These are phyloP conservation scores for Monodelphis domestica DNA, from an alignment of 2,797 vertebrate genomes.

Conservation along the genomic window DNA sequence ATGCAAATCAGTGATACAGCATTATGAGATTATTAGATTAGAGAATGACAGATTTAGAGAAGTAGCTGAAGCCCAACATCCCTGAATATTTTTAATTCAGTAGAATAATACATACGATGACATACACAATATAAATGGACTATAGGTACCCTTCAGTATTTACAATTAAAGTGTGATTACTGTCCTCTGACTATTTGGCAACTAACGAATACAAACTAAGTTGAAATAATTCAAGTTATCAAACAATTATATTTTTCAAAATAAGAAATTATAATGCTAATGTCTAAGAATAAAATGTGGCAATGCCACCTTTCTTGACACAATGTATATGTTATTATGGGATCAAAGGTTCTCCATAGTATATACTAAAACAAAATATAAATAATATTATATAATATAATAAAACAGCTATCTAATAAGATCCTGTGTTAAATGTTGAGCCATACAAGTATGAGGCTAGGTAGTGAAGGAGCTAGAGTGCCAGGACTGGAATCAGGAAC, in stretches of 20 bases:
- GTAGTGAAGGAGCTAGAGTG: too few species aligned
- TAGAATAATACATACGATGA: constrained; percentile 8
- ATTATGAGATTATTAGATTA: constrained; percentile 30
- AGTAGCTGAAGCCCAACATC: background rate
- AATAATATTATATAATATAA: too few species aligned
- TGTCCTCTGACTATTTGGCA: background rate
- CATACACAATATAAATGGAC: background rate
- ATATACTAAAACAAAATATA: too few species aligned
- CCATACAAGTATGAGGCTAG: too few species aligned
- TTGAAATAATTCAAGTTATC: constrained; percentile 33
- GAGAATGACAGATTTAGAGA: background rate
- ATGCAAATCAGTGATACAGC: constrained; percentile 2
- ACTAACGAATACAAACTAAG: constrained; percentile 42
- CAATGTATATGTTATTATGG: background rate
- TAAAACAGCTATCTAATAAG: too few species aligned
- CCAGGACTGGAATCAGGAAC: too few species aligned
- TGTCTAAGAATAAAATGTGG: constrained; percentile 35
- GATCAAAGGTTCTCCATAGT: background rate
- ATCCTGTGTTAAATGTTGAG: background rate
- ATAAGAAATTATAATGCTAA: constrained; percentile 7
- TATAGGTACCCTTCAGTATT: constrained; percentile 33
- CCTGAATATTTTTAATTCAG: constrained; percentile 8
- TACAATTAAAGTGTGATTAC: background rate
- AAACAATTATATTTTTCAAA: constrained; percentile 47
- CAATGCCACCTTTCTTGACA: constrained; percentile 7